Evolutionary conservation across 35 echinoderm and acorn worm genomes (phyloP).

Genomic region (Strongylocentrotus purpuratus): DNA sequence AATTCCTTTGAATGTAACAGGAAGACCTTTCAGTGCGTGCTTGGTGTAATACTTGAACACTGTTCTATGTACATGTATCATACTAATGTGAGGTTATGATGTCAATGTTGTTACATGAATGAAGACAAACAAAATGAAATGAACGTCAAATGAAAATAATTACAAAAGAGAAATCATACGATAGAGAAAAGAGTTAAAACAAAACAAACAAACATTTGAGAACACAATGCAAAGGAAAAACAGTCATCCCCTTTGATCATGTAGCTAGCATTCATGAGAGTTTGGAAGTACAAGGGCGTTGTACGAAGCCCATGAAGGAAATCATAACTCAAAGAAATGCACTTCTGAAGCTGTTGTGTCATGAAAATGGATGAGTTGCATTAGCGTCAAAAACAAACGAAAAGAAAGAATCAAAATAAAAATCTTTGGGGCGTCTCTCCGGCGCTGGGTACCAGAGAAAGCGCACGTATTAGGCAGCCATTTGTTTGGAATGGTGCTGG

Average conservation of each 20-base stretch:
- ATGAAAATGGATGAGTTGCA: constrained; percentile 37
- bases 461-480: not conserved
- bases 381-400: not conserved
- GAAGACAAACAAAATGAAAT: not conserved
- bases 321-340: constrained; percentile 36
- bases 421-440: not conserved
- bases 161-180: not conserved
- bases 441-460: not conserved
- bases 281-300: not conserved
- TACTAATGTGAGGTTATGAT: not conserved
- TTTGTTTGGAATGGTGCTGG: not conserved
- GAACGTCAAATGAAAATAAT: not conserved
- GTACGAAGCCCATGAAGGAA: not conserved
- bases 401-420: constrained; percentile 42
- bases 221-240: not conserved
- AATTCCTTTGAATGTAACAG: not conserved
- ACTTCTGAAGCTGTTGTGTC: constrained; percentile 56
- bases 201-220: constrained; percentile 20
- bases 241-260: not conserved
- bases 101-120: not conserved
- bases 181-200: not conserved
- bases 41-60: not conserved
- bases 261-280: constrained; percentile 5
- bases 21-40: not conserved
- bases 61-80: not conserved